Evolutionary conservation across 1,140 invertebrate genomes (phyloP).

Genomic region (Hetaerina americana): DNA sequence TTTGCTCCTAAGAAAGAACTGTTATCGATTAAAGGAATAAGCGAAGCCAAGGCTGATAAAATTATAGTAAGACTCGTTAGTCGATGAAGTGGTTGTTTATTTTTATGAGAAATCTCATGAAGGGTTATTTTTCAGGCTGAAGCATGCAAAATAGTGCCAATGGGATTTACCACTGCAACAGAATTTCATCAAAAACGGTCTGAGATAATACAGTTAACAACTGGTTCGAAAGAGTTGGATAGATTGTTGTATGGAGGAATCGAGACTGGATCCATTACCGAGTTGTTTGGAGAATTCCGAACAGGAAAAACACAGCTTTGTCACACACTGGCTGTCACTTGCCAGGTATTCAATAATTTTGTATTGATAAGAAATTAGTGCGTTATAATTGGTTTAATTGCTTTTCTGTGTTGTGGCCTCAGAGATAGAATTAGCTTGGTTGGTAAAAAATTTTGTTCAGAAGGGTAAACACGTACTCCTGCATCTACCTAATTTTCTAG

Average conservation of each 20-base stretch:
- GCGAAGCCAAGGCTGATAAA: conserved; percentile 95
- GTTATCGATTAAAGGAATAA: conserved; percentile 87
- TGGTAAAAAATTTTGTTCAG: too few species aligned
- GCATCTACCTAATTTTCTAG: too few species aligned
- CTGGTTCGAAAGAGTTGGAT: conserved; percentile 90
- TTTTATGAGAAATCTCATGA: neutral
- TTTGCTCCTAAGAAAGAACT: conserved; percentile 88
- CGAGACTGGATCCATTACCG: conserved; percentile 98
- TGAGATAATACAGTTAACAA: conserved; percentile 79
- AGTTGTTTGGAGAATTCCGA: conserved; percentile 97
- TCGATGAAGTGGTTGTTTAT: neutral
- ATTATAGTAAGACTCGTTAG: conserved; percentile 46
- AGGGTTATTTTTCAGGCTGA: conserved; percentile 40
- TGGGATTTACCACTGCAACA: conserved; percentile 96
- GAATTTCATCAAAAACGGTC: conserved; percentile 89
- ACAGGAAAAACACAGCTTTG: conserved; percentile 97
- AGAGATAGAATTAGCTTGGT: too few species aligned
- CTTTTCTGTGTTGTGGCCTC: too few species aligned
- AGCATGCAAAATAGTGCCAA: conserved; percentile 84
- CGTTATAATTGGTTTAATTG: too few species aligned
- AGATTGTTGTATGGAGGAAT: conserved; percentile 90
- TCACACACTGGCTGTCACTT: conserved; percentile 95
- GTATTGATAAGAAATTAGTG: too few species aligned
- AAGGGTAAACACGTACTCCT: too few species aligned
- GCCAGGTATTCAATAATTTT: too few species aligned